Conservation (phyloP, 1,140 invertebrate species). For the Drosophila nasuta region DNA sequence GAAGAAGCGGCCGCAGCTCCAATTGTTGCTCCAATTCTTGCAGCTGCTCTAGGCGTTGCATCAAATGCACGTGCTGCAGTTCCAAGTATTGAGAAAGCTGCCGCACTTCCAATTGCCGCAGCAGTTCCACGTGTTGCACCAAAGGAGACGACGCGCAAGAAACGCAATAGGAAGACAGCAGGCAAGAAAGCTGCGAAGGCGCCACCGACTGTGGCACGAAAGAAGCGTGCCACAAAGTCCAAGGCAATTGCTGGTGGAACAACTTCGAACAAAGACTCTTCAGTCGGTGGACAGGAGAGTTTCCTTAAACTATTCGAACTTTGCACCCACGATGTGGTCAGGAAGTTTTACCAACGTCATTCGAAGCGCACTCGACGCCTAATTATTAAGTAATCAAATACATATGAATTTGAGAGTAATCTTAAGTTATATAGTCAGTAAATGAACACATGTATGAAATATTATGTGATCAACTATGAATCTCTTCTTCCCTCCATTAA, state of each 20-base stretch:
- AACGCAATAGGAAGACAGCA: conserved; percentile 30
- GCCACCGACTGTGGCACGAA: neutral
- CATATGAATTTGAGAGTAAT: no score
- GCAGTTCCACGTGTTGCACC: neutral
- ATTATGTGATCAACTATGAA: no score
- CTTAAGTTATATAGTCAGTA: no score
- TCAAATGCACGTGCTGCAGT: no score
- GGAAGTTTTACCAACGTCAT: conserved; percentile 73
- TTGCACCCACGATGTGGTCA: conserved; percentile 66
- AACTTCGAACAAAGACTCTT: conserved; percentile 15
- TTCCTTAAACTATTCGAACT: conserved; percentile 75
- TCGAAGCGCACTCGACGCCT: conserved; percentile 77
- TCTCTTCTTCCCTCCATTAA: no score
- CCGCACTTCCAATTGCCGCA: neutral
- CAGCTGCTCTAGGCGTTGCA: no score
- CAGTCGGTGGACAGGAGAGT: conserved; percentile 71
- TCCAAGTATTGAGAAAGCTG: neutral
- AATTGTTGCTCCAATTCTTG: neutral
- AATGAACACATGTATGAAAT: no score
- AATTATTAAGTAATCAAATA: no score
- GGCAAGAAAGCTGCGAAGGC: conserved; percentile 25
- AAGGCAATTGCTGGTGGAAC: conserved; percentile 37
- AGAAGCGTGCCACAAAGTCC: neutral
- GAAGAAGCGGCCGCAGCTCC: neutral
- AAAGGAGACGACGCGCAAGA: conserved; percentile 24